These are phyloP conservation scores for Geopemphigus sp. DNA, from an alignment of 1,140 invertebrate genomes.

Conservation along the genomic window DNA sequence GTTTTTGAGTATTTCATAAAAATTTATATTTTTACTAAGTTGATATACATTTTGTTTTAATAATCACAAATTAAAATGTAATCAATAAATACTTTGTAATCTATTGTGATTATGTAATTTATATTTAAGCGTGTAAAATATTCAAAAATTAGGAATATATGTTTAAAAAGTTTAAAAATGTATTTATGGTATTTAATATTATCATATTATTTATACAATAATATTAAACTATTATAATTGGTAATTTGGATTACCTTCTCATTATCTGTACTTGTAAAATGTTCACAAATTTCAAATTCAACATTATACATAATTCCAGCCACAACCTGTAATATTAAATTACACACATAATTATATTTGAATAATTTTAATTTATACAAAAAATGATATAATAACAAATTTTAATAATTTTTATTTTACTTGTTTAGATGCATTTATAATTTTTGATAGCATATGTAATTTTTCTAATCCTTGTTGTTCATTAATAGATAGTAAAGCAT, in stretches of 20 bases:
- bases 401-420: background rate
- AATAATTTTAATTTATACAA: background rate
- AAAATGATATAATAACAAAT: background rate
- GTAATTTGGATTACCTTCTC: conserved; percentile 10
- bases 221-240: background rate
- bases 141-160: too few species aligned
- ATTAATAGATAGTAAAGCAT: conserved; percentile 6
- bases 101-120: too few species aligned
- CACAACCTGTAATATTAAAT: conserved; percentile 24
- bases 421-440: conserved; percentile 29
- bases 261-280: background rate
- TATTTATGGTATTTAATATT: too few species aligned
- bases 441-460: conserved; percentile 35
- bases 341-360: background rate
- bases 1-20: too few species aligned
- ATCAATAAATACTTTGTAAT: too few species aligned
- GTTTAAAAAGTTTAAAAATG: too few species aligned
- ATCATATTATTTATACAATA: too few species aligned
- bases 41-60: too few species aligned
- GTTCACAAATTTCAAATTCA: conserved; percentile 36
- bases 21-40: too few species aligned
- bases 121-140: too few species aligned
- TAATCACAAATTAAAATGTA: too few species aligned
- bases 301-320: conserved; percentile 36
- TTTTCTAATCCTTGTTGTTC: conserved; percentile 15